Evolutionary conservation across 2,888 invertebrate species (phyloP).

Genomic region (Thymelicus sylvestris): DNA sequence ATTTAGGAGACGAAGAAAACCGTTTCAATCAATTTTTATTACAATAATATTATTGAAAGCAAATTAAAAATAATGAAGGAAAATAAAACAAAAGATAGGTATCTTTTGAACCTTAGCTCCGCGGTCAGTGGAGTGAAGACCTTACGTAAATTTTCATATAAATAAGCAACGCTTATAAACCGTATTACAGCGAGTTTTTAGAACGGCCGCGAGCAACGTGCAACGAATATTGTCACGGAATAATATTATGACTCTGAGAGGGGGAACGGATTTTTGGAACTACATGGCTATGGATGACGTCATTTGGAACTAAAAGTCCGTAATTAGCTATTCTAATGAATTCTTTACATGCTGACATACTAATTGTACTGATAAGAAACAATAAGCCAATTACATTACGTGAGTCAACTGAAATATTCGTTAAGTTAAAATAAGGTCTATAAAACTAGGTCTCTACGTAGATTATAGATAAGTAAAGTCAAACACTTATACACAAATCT

Average conservation of each 20-base stretch:
- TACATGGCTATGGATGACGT: neutral
- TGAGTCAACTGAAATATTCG: no score
- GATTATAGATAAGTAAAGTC: no score
- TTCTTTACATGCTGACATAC: neutral
- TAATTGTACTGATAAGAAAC: neutral
- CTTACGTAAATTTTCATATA: constrained; percentile 25
- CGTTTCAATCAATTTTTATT: no score
- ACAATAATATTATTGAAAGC: no score
- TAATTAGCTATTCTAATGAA: neutral
- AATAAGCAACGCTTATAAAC: constrained; percentile 24
- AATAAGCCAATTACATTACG: no score
- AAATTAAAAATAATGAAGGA: neutral
- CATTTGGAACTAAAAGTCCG: neutral
- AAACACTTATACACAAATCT: no score
- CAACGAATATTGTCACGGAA: constrained; percentile 18
- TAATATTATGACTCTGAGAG: neutral
- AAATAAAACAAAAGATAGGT: neutral
- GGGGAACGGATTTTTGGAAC: neutral
- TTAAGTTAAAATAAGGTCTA: no score
- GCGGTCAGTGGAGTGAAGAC: neutral
- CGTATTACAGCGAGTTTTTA: constrained; percentile 17
- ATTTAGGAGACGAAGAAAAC: no score
- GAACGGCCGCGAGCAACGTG: constrained; percentile 8
- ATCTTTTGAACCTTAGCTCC: neutral
- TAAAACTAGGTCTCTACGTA: no score